Conservation (phyloP, 2,888 invertebrate genomes). For the Corythucha ciliata region DNA sequence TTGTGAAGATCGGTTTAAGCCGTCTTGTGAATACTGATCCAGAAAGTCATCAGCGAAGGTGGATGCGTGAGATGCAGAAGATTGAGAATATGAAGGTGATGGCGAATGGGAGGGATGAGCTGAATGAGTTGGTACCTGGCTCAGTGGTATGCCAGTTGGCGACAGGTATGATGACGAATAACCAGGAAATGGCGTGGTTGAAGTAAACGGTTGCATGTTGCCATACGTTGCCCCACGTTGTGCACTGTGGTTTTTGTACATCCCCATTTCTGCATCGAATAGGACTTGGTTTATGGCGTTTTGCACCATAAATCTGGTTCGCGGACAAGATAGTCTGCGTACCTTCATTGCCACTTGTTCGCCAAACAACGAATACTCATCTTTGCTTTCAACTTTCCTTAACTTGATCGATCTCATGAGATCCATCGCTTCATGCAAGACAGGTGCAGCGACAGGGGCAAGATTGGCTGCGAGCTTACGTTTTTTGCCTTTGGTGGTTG, state of each 20-base stretch:
- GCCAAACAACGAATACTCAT: constrained; percentile 5
- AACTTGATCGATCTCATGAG: constrained; percentile 20
- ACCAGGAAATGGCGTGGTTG: background rate
- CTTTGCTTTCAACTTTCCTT: constrained; percentile 9
- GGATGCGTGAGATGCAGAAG: constrained; percentile 1
- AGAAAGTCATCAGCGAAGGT: background rate
- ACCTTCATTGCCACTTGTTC: constrained; percentile 19
- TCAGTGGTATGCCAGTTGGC: constrained; percentile 5
- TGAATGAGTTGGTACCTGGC: background rate
- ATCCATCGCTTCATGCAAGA: constrained; percentile 18
- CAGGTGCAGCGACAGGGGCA: constrained; percentile 7
- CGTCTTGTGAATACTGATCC: constrained; percentile 1
- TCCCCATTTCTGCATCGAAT: constrained; percentile 24
- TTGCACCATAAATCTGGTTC: constrained; percentile 16
- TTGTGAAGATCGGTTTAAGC: background rate
- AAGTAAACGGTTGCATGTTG: background rate
- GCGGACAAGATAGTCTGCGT: constrained; percentile 16
- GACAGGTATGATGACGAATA: background rate
- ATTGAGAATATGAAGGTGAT: constrained; percentile 1
- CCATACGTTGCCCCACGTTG: constrained; percentile 1
- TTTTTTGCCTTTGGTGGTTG: background rate
- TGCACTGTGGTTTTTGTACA: constrained; percentile 1
- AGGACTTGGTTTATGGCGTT: constrained; percentile 18
- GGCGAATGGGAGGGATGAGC: constrained; percentile 1
- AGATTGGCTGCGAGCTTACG: constrained; percentile 5